Base-by-base conservation (phyloP, 2,888 invertebrate species). In the Matsumyia berberina region DNA sequence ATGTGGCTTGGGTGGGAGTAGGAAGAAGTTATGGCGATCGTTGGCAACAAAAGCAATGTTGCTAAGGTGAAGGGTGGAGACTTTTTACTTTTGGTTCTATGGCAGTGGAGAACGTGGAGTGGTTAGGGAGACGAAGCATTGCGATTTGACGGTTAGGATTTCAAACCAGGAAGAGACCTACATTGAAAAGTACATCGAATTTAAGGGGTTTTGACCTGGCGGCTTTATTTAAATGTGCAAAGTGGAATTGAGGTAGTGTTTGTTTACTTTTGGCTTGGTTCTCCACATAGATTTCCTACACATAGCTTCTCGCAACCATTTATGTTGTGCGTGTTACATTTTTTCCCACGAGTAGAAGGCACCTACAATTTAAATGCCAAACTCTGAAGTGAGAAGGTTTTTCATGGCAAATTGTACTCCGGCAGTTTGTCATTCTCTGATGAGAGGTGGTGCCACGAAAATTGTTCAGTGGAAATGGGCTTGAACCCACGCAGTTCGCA, bases 101-200 rank as follows among this genome's bases (percentile, higher is more conserved):
- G 35, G n/a, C 35, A 15, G 31, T 42, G 29, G 6, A 60, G 66
- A 78, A 49, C 19, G 19, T 33, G 5, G 12, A 17, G 15, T 57
- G 44, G 29, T 37, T 49, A 58, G 39, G 46, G 62, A 24, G 37
- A 60, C 24, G 17, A 57, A 39, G 42, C 60, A 70, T 15, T 57
- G 29, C 9, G 81, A 51, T 55, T 42, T 69, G 73, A 64, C 51
- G 58, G 53, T 53, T 49, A 46, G 57, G 58, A 11, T 37, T 24
- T 51, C 12, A 79, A 70, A 79, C 80, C 74, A 76, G 85, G 85
- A 85, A 85, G 80, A 80, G 80, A 76, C 85, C 80, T 85, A 76
- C 58, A 80, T 85, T 60, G 11, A 7, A 44, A 37, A 76, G 35
- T 80, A 12, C 67, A 49, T 72, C 62, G 60, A 53, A 58, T 82